Percentiles rank a stretch among this genome's conserved stretches.
Conservation (phyloP, 2,797 vertebrate genomes). For the Avahi laniger region DNA sequence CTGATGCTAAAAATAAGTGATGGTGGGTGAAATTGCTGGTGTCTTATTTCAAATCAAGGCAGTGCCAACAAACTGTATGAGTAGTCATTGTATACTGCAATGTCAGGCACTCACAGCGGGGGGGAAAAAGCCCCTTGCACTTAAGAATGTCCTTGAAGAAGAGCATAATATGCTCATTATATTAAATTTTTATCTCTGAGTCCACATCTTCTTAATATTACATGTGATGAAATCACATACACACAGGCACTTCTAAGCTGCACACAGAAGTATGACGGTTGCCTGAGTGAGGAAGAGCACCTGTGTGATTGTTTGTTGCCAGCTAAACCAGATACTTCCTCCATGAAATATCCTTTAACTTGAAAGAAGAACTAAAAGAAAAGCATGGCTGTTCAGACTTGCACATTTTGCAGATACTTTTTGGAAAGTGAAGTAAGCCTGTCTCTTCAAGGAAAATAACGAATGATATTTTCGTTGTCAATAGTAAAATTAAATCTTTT, state of each 20-base stretch:
- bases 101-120: not conserved
- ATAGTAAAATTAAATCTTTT: constrained; percentile 37
- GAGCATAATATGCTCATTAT: not conserved
- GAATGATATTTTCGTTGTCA: not conserved
- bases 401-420: not conserved
- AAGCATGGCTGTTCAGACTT: not conserved
- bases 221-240: not conserved
- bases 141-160: not conserved
- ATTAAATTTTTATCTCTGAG: not conserved
- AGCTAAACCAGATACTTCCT: not conserved
- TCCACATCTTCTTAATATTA: not conserved
- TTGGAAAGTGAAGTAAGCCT: not conserved
- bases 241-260: not conserved
- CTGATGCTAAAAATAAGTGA: not conserved
- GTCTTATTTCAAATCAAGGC: not conserved
- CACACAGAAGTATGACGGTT: too few species aligned
- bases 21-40: not conserved
- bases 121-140: not conserved
- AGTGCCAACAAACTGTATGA: not conserved
- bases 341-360: not conserved
- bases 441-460: not conserved
- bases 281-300: not conserved
- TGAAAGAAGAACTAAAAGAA: not conserved
- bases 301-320: not conserved
- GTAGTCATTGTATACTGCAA: not conserved